phyloP scores from a whole-genome alignment of 1,140 invertebrate genomes.

The Euura saliciscinereae region DNA sequence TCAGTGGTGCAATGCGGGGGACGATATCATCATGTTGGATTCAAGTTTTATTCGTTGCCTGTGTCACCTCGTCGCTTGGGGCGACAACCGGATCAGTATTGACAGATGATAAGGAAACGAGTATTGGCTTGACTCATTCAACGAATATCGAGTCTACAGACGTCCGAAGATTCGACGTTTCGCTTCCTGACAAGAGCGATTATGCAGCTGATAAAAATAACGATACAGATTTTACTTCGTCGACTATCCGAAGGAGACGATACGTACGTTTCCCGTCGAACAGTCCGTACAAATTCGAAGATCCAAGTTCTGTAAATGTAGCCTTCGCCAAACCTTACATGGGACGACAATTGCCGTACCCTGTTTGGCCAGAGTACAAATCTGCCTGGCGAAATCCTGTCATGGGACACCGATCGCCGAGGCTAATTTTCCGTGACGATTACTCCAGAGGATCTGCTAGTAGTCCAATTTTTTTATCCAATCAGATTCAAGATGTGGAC shows the following conservation, averaged over 20 bases:
- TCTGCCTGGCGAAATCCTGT: constrained; percentile 37
- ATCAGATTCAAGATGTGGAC: constrained; percentile 52
- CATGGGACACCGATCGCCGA: constrained; percentile 60
- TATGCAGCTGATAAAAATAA: background rate
- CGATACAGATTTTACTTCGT: background rate
- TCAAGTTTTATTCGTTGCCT: background rate
- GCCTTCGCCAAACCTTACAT: background rate
- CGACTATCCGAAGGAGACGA: constrained; percentile 12
- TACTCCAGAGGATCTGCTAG: constrained; percentile 45
- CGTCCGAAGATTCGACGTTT: background rate
- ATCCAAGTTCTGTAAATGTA: background rate
- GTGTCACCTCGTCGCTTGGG: background rate
- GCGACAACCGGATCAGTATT: background rate
- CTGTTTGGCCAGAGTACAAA: background rate
- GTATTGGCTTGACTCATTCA: background rate
- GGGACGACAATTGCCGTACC: background rate
- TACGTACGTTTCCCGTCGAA: constrained; percentile 18
- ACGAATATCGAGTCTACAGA: background rate
- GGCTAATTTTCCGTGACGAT: constrained; percentile 60
- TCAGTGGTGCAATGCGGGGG: constrained; percentile 4
- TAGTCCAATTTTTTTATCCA: constrained; percentile 50
- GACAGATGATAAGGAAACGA: background rate
- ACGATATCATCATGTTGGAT: background rate
- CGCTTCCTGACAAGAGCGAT: background rate
- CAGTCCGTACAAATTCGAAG: background rate